Conservation (phyloP, 35 echinoderm and acorn worm genomes). For the Apostichopus californicus region DNA sequence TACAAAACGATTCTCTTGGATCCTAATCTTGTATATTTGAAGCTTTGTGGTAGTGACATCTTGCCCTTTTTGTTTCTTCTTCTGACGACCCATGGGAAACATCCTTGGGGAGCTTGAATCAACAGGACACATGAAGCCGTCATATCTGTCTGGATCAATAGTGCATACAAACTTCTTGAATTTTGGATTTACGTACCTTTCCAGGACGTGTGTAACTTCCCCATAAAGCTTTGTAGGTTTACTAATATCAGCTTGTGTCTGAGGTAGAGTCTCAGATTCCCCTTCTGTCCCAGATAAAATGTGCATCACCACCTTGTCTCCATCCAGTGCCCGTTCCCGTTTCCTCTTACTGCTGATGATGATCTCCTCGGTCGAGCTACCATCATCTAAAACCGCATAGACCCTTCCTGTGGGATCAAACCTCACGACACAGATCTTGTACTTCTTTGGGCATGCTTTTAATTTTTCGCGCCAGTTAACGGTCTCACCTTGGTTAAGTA, state of each 20-base stretch:
- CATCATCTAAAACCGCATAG: slow-evolving; percentile 71
- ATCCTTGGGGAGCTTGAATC: slow-evolving; percentile 82
- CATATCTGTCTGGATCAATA: slow-evolving; percentile 73
- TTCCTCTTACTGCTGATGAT: slow-evolving; percentile 66
- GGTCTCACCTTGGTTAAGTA: neutral
- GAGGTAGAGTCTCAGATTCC: neutral
- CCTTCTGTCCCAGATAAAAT: slow-evolving; percentile 45
- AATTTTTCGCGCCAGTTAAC: slow-evolving; percentile 49
- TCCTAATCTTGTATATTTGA: slow-evolving; percentile 12
- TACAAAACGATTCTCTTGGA: neutral
- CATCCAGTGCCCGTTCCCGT: slow-evolving; percentile 42
- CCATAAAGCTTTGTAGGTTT: slow-evolving; percentile 68
- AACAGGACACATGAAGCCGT: slow-evolving; percentile 87
- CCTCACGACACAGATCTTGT: slow-evolving; percentile 70
- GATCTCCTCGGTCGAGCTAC: slow-evolving; percentile 58
- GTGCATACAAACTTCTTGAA: slow-evolving; percentile 82
- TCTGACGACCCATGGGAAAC: slow-evolving; percentile 50
- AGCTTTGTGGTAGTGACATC: neutral
- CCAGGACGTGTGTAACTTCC: slow-evolving; percentile 67
- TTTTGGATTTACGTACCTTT: slow-evolving; percentile 64
- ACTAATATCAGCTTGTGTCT: slow-evolving; percentile 60
- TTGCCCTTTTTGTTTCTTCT: slow-evolving; percentile 20
- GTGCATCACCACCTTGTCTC: slow-evolving; percentile 19
- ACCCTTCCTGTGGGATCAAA: slow-evolving; percentile 63
- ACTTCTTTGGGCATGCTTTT: slow-evolving; percentile 53